Conservation (phyloP, 2,797 vertebrate genomes). For the Chelonia mydas region DNA sequence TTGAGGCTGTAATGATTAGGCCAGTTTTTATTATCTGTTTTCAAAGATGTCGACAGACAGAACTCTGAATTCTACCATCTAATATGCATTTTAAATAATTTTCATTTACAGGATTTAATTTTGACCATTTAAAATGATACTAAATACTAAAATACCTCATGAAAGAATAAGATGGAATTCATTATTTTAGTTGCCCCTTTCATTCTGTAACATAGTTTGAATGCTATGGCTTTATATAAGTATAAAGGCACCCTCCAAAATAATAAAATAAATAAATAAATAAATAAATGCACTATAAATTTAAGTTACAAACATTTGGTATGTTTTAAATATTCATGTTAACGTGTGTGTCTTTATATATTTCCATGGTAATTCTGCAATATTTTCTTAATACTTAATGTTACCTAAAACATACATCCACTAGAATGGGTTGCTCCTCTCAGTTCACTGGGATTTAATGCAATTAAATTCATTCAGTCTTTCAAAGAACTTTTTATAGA, state of each 20-base stretch:
- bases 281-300: conserved; percentile 57
- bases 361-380: neutral
- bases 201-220: neutral
- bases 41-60: neutral
- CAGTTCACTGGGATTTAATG: neutral
- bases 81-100: neutral
- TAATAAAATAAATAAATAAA: conserved; percentile 11
- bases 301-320: neutral
- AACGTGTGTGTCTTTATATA: fast-evolving
- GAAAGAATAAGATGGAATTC: neutral
- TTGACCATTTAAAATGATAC: neutral
- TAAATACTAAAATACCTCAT: neutral
- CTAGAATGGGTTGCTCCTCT: neutral
- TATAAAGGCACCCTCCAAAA: conserved; percentile 49
- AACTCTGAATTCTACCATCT: neutral
- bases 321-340: neutral
- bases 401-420: neutral
- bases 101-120: neutral
- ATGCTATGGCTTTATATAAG: neutral
- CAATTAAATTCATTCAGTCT: neutral
- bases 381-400: neutral
- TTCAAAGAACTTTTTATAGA: fast-evolving
- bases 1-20: neutral
- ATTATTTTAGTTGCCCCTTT: neutral
- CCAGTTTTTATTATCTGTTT: neutral